Conservation (phyloP, 1,140 invertebrate species). For the Euglossa dilemma region DNA sequence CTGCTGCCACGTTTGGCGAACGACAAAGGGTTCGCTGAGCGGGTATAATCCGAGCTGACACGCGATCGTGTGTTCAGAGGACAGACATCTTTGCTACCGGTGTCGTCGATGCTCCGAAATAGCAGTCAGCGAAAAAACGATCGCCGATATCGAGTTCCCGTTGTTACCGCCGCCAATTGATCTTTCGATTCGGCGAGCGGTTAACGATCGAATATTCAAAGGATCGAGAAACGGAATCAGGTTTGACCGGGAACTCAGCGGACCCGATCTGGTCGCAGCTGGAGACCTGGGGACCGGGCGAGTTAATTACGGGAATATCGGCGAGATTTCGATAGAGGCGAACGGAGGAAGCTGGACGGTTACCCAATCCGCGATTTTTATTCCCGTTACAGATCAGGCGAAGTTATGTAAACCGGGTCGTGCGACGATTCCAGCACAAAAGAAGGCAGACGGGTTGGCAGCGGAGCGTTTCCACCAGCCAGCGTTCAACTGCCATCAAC, state of each 20-base stretch:
- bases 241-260: not conserved
- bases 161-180: not conserved
- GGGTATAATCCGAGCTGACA: slow-evolving; percentile 49
- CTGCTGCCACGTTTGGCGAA: not conserved
- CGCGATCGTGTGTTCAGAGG: slow-evolving; percentile 7
- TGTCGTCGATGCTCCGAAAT: slow-evolving; percentile 5
- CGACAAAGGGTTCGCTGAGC: slow-evolving; percentile 57
- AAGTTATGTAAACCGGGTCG: slow-evolving; percentile 78
- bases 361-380: slow-evolving; percentile 53
- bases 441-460: slow-evolving; percentile 6
- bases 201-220: not conserved
- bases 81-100: not conserved
- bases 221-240: not conserved
- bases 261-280: not conserved
- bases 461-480: slow-evolving; percentile 1
- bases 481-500: not conserved
- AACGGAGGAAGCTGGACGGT: slow-evolving; percentile 21
- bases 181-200: not conserved
- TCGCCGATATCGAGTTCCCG: slow-evolving; percentile 25
- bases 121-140: slow-evolving; percentile 43
- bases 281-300: not conserved
- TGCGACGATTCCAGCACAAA: slow-evolving; percentile 63
- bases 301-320: not conserved
- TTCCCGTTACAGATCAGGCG: slow-evolving; percentile 53
- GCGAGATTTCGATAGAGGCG: not conserved